Evolutionary conservation across 2,113 vertebrate species (phyloP), one percentile per base, ranked within the genome.

Genomic region (Lamprotornis superbus): DNA sequence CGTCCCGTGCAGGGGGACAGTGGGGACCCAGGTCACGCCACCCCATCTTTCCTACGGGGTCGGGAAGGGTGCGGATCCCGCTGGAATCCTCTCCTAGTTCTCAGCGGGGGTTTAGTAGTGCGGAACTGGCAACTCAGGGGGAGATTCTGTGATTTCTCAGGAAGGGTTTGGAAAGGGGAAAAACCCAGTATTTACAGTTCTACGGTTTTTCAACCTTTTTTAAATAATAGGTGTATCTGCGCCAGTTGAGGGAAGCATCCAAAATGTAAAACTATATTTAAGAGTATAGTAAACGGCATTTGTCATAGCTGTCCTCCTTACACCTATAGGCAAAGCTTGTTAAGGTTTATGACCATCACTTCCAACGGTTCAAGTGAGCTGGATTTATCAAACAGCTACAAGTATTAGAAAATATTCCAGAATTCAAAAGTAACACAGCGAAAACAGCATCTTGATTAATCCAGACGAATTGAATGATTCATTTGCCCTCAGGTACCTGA

Each of bases 71-170:
- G 37, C 3, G 2, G 16, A 11, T 2, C 49, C 37, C 28, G 0
- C 31, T 3, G 1, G 13, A 4, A 6, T 20, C 37, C 14, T 11
- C 87, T 20, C n/a, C 69, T 4, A 0, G 0, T 11, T 40, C 33
- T 22, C 56, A 6, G 75, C 2, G 1, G 7, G 3, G 39, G 0
- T 5, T 30, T 5, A 1, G 42, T 7, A 9, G 44, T 1, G 8
- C 0, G 23, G 63, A 23, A 35, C 27, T 2, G 18, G 33, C 49
- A 25, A 49, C 31, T 57, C 68, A 3, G 27, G 23, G 2, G 8
- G 15, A 0, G 2, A 25, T 7, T 7, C 33, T 3, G 39, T 10
- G 46, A 4, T 57, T 79, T 39, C 31, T 52, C 22, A 10, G 64
- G 15, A 60, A 2, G 6, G 18, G 22, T 27, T 87, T 56, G 11